Base-by-base conservation (phyloP, 2,888 invertebrate species). In the Celastrina argiolus region DNA sequence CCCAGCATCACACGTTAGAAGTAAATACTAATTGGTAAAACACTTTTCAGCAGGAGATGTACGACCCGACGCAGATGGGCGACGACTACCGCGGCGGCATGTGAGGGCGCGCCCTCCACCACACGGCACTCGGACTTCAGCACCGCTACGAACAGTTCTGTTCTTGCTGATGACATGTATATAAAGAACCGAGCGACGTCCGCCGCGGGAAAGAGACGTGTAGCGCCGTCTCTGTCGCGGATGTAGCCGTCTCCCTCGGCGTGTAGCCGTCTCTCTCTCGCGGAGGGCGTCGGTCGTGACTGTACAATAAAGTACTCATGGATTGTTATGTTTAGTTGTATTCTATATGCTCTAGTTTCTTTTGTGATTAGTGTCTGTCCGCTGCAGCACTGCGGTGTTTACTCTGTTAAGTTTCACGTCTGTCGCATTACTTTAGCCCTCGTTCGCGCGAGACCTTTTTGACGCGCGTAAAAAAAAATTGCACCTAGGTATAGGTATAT, bases 51-150 rank as follows among this genome's bases (percentile, higher is more conserved):
- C 74, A 73, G 61, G 81, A 79, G 26, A 70, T 77, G 51, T 84
- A 82, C 78, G 82, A 83, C 16, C 79, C 82, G 64, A 58, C 74
- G 63, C 76, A 70, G 72, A 69, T 70, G 70, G 73, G 70, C 42
- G 75, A 69, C 0, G 74, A 73, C 12, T 76, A 73, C 72, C 81
- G 75, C 72, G 77, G 77, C 76, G 84, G 80, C 69, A 84, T 82
- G 59, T 85, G 66, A 81, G 71, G 56, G 64, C 65, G 64, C 45
- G 16, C 58, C 28, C 58, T 51, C 51, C 22, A 22, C 64, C 36
- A 59, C 22, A 64, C 3, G n/a, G 4, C 12, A 36, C 26, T 18
- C 14, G 18, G 8, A 45, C 18, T 16, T 16, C 18, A 45, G 31
- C 45, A 16, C n/a, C 16, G 45, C 18, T 45, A 10, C 18, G 2